These are phyloP conservation scores for Lamellibrachia satsuma DNA, from an alignment of 2,888 invertebrate genomes.

Conservation along the genomic window DNA sequence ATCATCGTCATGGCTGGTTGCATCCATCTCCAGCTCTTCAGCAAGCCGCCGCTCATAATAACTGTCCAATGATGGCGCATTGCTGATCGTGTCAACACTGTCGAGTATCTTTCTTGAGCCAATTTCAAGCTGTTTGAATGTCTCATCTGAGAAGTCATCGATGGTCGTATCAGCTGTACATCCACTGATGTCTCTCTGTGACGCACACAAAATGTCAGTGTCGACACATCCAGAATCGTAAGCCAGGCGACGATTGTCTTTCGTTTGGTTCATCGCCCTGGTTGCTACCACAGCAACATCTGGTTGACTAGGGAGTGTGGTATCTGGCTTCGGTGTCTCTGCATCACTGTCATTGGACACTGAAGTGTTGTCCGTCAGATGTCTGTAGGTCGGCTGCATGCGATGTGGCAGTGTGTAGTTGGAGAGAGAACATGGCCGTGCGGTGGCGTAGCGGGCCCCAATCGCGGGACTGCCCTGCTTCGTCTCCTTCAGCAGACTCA, in stretches of 20 bases:
- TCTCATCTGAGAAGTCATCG: not conserved
- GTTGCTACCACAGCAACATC: not conserved
- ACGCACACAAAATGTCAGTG: not conserved
- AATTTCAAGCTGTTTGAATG: not conserved
- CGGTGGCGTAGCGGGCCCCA: not conserved
- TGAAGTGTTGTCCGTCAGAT: not conserved
- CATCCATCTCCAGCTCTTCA: not conserved
- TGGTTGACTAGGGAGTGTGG: not conserved
- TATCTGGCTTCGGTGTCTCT: not conserved
- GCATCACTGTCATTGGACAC: not conserved
- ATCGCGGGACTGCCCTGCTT: not conserved
- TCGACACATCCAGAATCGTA: not conserved
- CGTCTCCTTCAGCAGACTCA: not conserved
- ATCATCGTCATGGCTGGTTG: not conserved
- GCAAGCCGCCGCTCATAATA: not conserved
- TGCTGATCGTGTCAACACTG: not conserved
- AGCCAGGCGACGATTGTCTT: not conserved
- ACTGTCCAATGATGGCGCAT: not conserved
- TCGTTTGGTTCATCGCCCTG: not conserved
- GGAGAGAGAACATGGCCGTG: not conserved
- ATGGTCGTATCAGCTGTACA: not conserved
- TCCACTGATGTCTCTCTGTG: not conserved
- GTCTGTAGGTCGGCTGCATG: not conserved
- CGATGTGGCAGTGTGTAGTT: not conserved
- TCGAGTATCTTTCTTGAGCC: not conserved